These are phyloP conservation scores for Macropis europaea DNA, from an alignment of 2,888 invertebrate species.

Conservation along the genomic window DNA sequence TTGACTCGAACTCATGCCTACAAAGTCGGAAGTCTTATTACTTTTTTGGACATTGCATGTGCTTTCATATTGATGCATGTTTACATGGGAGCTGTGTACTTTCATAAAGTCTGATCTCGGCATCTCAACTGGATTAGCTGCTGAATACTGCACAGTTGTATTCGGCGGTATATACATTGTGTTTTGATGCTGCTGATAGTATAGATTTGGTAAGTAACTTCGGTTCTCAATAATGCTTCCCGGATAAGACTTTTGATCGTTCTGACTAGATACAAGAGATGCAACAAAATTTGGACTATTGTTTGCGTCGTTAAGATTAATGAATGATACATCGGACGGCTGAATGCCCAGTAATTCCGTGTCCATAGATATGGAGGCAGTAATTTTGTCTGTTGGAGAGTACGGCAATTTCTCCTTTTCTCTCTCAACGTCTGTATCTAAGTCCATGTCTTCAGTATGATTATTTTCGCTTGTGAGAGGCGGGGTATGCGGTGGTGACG, in stretches of 20 bases:
- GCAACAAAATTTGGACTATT: conserved; percentile 21
- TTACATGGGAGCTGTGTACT: conserved; percentile 11
- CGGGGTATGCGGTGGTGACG: conserved; percentile 52
- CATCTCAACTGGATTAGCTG: conserved; percentile 22
- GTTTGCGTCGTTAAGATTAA: conserved; percentile 41
- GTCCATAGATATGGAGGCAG: conserved; percentile 59
- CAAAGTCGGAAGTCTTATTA: conserved; percentile 1
- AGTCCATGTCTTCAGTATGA: conserved; percentile 74
- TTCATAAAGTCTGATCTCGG: conserved; percentile 5
- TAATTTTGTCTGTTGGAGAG: conserved; percentile 74
- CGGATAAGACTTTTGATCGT: conserved; percentile 17
- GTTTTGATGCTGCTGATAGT: neutral
- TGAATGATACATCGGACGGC: conserved; percentile 67
- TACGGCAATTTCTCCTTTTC: conserved; percentile 73
- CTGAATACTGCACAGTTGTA: conserved; percentile 51
- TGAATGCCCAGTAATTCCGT: conserved; percentile 67
- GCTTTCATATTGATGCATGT: neutral
- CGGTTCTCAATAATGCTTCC: conserved; percentile 37
- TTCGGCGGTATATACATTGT: conserved; percentile 17
- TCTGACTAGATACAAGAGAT: neutral
- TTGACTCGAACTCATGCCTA: conserved; percentile 20
- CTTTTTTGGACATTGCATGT: neutral
- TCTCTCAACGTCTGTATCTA: conserved; percentile 75
- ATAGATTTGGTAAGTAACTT: conserved; percentile 38
- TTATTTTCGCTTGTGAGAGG: conserved; percentile 43